Evolutionary conservation across 2,797 vertebrate genomes (phyloP).

Genomic region (Parauchenoglanis ngamensis): DNA sequence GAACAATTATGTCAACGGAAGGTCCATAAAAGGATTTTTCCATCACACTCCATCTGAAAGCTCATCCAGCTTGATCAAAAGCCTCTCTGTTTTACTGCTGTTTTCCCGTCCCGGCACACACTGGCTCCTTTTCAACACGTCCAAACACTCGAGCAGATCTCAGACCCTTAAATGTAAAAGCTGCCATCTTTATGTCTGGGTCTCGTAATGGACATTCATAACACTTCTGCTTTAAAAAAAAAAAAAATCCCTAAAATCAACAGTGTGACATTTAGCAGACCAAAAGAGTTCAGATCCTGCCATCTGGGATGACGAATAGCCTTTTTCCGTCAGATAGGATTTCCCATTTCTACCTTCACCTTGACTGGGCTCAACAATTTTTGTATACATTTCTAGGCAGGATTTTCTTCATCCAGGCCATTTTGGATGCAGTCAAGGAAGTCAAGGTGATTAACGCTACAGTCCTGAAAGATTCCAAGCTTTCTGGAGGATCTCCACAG

Average conservation of each 20-base stretch:
- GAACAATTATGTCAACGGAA: too few species aligned
- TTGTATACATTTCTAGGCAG: neutral
- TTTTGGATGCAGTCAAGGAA: neutral
- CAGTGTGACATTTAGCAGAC: slow-evolving; percentile 1
- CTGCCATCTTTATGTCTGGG: neutral
- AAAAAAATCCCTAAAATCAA: neutral
- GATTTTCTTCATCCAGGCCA: neutral
- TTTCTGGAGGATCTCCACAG: neutral
- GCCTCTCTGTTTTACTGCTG: slow-evolving; percentile 40
- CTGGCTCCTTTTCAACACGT: slow-evolving; percentile 24
- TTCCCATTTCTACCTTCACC: neutral
- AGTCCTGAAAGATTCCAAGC: neutral
- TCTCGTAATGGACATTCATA: slow-evolving; percentile 17
- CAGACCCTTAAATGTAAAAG: slow-evolving; percentile 28
- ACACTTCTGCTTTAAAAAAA: neutral
- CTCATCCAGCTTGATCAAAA: slow-evolving; percentile 26
- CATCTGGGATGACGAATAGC: neutral
- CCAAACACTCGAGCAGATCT: slow-evolving; percentile 51
- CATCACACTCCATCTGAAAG: slow-evolving; percentile 40
- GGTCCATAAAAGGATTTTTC: neutral
- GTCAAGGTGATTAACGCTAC: neutral
- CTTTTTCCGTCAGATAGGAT: neutral
- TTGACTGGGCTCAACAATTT: neutral
- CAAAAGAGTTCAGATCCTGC: neutral
- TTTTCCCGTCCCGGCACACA: slow-evolving; percentile 29